A percentile compares a stretch with the other conserved stretches of the same genome.
These are phyloP conservation scores for Poeciliopsis turrubarensis DNA, from an alignment of 2,113 vertebrate genomes.

Conservation along the genomic window DNA sequence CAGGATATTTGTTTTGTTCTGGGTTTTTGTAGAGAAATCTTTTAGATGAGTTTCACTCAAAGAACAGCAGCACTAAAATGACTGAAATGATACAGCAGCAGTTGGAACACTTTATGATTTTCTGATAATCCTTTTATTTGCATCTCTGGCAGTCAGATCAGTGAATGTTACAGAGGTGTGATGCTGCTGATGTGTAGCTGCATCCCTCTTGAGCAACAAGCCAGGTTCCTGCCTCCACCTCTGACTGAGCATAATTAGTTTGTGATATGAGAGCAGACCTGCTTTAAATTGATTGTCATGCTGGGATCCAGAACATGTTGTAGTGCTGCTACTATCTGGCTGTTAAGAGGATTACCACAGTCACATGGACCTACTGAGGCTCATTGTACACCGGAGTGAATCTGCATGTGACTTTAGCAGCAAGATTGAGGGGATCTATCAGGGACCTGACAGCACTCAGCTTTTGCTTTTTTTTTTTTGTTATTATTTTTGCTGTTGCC, in stretches of 20 bases:
- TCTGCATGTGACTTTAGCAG: background rate
- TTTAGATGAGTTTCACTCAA: background rate
- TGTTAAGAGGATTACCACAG: background rate
- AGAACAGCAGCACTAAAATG: background rate
- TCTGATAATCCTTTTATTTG: background rate
- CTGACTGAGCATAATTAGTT: background rate
- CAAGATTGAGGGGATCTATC: background rate
- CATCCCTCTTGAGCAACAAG: background rate
- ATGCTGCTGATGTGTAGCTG: background rate
- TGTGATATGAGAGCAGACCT: background rate
- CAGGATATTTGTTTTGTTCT: background rate
- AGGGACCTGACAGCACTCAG: background rate
- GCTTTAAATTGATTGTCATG: background rate
- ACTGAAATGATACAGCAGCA: background rate
- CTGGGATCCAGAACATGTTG: background rate
- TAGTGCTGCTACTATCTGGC: background rate
- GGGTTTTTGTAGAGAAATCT: background rate
- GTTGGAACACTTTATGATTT: background rate
- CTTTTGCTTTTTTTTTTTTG: background rate
- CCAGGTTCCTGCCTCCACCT: background rate
- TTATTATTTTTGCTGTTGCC: too few relatives aligned
- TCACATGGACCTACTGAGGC: background rate
- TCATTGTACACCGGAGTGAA: background rate
- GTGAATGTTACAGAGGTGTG: background rate
- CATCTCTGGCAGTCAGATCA: background rate